Evolutionary conservation across 2,888 invertebrate species (phyloP), one percentile per base, ranked within the genome.

Genomic region (Pammene fasciana): DNA sequence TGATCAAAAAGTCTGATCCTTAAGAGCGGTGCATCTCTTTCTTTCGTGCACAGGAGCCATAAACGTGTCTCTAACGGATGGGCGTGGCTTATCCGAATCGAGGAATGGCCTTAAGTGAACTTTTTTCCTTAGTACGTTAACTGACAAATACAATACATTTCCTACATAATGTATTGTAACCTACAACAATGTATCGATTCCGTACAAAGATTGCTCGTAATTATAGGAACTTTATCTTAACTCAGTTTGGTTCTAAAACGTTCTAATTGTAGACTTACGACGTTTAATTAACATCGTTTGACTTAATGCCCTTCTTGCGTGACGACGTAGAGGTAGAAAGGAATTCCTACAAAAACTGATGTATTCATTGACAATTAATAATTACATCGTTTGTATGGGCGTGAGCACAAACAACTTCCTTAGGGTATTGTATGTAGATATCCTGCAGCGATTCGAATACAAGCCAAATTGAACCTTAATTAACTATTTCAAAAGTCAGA

Each of bases 401-500:
- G 61, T 48, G 56, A 52, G 59, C 62, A 45, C 71, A 54, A 72
- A 43, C n/a, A 34, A 38, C 72, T 73, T 77, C 72, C 74, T 68
- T 18, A 70, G 56, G 41, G 70, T 60, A 76, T 76, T 77, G 77
- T 77, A 76, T 76, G 76, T 73, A 76, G 73, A 75, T 75, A 54
- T 9, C 56, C 55, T 57, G 14, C 14, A 52, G 14, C 9, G 26
- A 43, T n/a, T 62, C 10, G 16, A 16, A 50, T 8, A 48, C 10
- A 11, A 34, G 10, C 6, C n/a, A 61, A 46, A 14, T 46, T 46
- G 60, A 34, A 46, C 60, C 34, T 14, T 46, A 60, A 2, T 7
- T 6, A 5, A 8, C 2, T 34, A 36, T 11, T 46, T 2, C 3
- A 11, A 36, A 14, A 26, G 60, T 46, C n/a, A n/a, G n/a, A n/a